Conservation (phyloP, 1,140 invertebrate species). For the Listronotus oregonensis region DNA sequence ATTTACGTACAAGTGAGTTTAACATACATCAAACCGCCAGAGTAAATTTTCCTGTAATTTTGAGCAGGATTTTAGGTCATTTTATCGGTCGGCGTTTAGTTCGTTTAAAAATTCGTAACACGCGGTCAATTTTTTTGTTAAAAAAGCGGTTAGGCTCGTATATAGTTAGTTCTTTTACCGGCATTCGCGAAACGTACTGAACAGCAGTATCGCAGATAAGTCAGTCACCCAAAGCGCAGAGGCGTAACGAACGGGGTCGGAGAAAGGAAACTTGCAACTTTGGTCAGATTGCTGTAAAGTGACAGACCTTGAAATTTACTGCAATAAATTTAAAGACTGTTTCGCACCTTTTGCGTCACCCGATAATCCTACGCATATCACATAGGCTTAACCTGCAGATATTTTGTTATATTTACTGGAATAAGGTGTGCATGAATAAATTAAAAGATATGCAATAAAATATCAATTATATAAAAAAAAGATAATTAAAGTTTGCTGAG, state of each 20-base stretch:
- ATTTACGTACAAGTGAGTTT: too few species aligned
- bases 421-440: too few species aligned
- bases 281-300: constrained; percentile 20
- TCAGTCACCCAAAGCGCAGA: constrained; percentile 34
- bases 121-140: not conserved
- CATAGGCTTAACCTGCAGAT: not conserved
- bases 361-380: constrained; percentile 17
- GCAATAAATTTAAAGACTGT: constrained; percentile 24
- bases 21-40: too few species aligned
- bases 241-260: constrained; percentile 35
- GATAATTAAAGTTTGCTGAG: too few species aligned
- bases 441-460: too few species aligned
- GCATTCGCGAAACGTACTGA: constrained; percentile 12
- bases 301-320: constrained; percentile 34
- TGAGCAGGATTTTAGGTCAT: not conserved
- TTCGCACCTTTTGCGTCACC: constrained; percentile 27
- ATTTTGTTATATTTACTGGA: too few species aligned
- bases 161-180: constrained; percentile 4
- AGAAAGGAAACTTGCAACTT: constrained; percentile 35
- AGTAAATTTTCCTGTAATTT: not conserved
- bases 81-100: not conserved
- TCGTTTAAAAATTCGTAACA: constrained; percentile 8
- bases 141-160: not conserved
- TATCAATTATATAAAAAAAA: too few species aligned
- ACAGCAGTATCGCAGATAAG: constrained; percentile 13